Evolutionary conservation across 2,797 vertebrate genomes (phyloP), one percentile per base, ranked within the genome.

Genomic region (Acomys russatus): DNA sequence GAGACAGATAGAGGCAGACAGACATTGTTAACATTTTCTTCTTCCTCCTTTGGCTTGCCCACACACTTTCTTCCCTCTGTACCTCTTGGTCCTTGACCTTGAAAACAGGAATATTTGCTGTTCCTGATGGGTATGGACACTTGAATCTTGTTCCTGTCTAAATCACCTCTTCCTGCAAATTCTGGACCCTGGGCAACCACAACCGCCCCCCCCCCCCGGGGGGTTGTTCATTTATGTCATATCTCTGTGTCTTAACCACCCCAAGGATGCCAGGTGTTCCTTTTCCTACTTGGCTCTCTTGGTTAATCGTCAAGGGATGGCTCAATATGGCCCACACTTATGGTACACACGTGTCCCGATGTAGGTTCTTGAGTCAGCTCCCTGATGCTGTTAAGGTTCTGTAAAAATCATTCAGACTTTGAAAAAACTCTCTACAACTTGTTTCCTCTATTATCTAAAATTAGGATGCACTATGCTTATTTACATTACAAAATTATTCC

Each of bases 401-500:
- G 44, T 49, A 68, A 73, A 59, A 28, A 38, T 85, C 17, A 91
- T 38, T 85, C 17, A 91, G 70, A n/a, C 91, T 95, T 73, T 76
- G 44, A 73, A 91, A 97, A 89, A 87, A 30, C 80, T 76, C 59
- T 79, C 35, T 54, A 30, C 0, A 5, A 71, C 80, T 92, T 74
- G 15, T 87, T 76, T 95, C 61, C 25, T 73, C 59, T 89, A 85
- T 64, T 92, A 35, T 92, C 82, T 54, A 90, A 95, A 96, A 76
- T 63, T 61, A 94, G 89, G 92, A 35, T 9, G 0, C 38, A 22
- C 64, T 8, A 0, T 71, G 63, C 71, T 63, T 56, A 93, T 96
- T 94, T 79, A 88, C 73, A 92, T 93, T 83, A 83, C 74, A 90
- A 90, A 94, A 93, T 68, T 90, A 94, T 96, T 82, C 76, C 38